Evolutionary conservation across 2,888 invertebrate species (phyloP), one percentile per base, ranked within the genome.

Genomic region (Netelia melanura): DNA sequence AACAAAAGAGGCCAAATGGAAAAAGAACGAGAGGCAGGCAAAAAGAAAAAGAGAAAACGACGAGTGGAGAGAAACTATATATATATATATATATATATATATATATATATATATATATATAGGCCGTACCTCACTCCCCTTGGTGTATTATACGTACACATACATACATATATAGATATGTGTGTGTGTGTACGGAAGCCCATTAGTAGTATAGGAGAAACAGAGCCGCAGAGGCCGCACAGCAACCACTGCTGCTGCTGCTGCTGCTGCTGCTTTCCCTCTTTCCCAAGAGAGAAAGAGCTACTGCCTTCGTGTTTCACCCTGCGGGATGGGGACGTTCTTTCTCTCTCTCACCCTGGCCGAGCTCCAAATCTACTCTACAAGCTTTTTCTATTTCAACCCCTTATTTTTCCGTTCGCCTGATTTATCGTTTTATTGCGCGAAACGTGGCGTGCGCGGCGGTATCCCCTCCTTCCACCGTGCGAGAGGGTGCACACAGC

Each of bases 321-420:
- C 86, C 88, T 68, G 86, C 88, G 82, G 84, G 17, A 87, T 86
- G 86, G 87, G 87, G 82, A 65, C 58, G 56, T 76, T 74, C 72
- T 83, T 71, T 80, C 25, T 21, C 21, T 38, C 71, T 71, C 71
- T 81, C 62, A 48, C 72, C 78, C 90, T 92, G 92, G 92, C 91
- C 86, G 72, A 75, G 88, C 86, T 92, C 92, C 92, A 92, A 92
- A 91, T 91, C 90, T 91, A 89, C 90, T 91, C 90, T 90, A 90
- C 91, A 88, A 91, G 89, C 90, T 91, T 92, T 91, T 92, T 92
- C 89, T 91, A 89, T 90, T 91, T 90, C 84, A 89, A 88, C 89
- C 88, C 90, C 87, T 90, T 88, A 89, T 89, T 89, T 89, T 91
- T 90, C 89, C 89, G 89, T 91, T 90, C 89, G 85, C 76, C 88